Base-by-base conservation (phyloP, 2,888 invertebrate species). In the Spilosoma lubricipeda region DNA sequence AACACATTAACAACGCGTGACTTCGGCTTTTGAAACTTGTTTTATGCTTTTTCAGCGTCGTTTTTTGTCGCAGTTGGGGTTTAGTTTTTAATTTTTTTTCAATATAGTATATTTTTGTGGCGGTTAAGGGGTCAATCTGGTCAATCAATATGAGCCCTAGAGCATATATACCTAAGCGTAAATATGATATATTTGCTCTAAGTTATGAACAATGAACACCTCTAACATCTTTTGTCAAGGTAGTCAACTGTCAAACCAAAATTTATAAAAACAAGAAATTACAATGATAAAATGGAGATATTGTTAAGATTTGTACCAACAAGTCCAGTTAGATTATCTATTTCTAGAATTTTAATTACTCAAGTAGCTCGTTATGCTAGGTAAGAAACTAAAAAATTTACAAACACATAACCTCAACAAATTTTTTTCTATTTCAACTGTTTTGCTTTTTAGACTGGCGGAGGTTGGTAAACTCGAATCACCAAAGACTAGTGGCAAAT, bases 381-480 rank as follows among this genome's bases (percentile, higher is more conserved):
- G 96, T 95, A 86, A 83, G 86, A 65, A 71, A 71, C 67, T 73
- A 65, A 78, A 78, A 77, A 80, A 85, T 84, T 90, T 91, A 90
- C 90, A 91, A 77, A 77, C 71, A 88, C 89, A 88, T 95, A 95
- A 95, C 95, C 94, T 93, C 18, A 93, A 36, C n/a, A 30, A n/a
- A 23, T 70, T 73, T 9, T 48, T 56, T 71, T 39, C 56, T 30
- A 79, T 76, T 68, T 56, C 11, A 71, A 64, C 75, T 73, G 71
- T 74, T 23, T 11, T 56, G 45, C 67, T 67, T 84, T 85, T 71
- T 80, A 99, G 99, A 96, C 97, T 99, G 88, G 98, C 98, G 30
- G 99, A 99, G 96, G 99, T 99, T 81, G 99, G 99, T 27, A 98
- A 98, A 90, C 96, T 99, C 86, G 98, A 99, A 93, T 94, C 97